Evolutionary conservation across 2,113 vertebrate species (phyloP).

Genomic region (Epinephelus fuscoguttatus): DNA sequence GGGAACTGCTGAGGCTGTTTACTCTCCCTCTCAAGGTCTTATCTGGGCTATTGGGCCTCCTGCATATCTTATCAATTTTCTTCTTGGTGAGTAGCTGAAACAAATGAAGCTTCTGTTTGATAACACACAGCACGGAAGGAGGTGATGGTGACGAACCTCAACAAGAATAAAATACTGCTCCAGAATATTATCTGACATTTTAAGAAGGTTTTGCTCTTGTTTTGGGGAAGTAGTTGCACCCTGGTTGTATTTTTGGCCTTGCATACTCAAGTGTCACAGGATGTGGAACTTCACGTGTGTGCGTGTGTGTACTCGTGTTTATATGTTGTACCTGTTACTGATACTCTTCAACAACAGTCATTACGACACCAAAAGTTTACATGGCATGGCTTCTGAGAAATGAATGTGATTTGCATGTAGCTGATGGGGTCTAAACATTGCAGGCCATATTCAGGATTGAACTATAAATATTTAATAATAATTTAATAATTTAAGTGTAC

Average conservation of each 20-base stretch:
- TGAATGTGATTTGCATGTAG: not conserved
- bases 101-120: not conserved
- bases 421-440: not conserved
- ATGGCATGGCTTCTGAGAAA: not conserved
- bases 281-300: not conserved
- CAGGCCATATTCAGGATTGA: not conserved
- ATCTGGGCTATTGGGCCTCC: constrained; percentile 84
- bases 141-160: not conserved
- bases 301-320: not conserved
- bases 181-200: not conserved
- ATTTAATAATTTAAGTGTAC: no score
- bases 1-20: constrained; percentile 86
- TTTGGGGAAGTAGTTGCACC: not conserved
- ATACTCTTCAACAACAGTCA: not conserved
- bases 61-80: constrained; percentile 82
- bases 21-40: constrained; percentile 84
- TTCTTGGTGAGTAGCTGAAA: constrained; percentile 81
- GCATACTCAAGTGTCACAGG: not conserved
- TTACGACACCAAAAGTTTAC: not conserved
- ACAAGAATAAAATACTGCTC: not conserved
- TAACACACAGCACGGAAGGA: not conserved
- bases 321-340: not conserved
- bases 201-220: not conserved
- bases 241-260: not conserved
- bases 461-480: no score